Conservation (phyloP, 2,797 vertebrate species). For the Tapera naevia region DNA sequence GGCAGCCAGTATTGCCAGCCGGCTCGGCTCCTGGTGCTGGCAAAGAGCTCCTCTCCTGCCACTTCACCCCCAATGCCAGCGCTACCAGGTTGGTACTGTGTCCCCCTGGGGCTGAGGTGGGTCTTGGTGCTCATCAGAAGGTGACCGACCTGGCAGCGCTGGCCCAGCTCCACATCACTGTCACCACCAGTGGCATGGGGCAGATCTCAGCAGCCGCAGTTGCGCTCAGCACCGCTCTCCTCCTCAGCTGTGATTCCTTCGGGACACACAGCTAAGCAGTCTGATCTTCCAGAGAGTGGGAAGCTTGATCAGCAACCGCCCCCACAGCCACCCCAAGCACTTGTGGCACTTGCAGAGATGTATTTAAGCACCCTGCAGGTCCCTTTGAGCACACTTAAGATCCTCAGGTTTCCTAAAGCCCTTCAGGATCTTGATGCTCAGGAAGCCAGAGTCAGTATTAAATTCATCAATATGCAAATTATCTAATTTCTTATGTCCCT, state of each 20-base stretch:
- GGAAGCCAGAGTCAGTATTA: background rate
- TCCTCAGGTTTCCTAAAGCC: conserved; percentile 4
- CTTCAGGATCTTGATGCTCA: background rate
- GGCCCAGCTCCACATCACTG: background rate
- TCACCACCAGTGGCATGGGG: fast-evolving
- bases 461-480: background rate
- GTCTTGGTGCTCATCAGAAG: background rate
- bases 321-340: background rate
- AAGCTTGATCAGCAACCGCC: background rate
- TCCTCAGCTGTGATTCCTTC: background rate
- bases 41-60: background rate
- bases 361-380: background rate
- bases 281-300: background rate
- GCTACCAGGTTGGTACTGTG: fast-evolving
- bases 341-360: background rate
- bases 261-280: background rate
- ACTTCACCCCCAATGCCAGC: fast-evolving
- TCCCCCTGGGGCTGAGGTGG: fast-evolving
- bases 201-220: background rate
- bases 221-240: background rate
- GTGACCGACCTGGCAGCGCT: background rate
- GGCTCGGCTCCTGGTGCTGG: fast-evolving
- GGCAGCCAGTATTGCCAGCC: background rate
- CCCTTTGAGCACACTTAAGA: background rate
- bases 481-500: background rate